These are phyloP conservation scores for Morpho achilles DNA, from an alignment of 2,888 invertebrate genomes.

Conservation along the genomic window DNA sequence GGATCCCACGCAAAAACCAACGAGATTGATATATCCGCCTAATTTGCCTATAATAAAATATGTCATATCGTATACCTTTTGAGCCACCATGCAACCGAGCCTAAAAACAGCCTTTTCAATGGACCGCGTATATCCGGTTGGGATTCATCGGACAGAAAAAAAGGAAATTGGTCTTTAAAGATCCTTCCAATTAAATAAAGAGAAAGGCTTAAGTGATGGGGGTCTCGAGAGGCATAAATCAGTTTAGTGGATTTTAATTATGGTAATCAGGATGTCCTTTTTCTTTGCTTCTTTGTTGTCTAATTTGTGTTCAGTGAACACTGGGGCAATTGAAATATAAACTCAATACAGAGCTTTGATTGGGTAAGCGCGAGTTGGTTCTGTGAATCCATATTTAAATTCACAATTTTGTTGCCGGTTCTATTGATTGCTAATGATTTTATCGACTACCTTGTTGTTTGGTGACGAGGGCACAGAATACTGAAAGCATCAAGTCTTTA, in stretches of 20 bases:
- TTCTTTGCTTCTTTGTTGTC: slow-evolving; percentile 41
- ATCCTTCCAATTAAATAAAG: slow-evolving; percentile 62
- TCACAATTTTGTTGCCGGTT: no score
- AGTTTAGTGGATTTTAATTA: slow-evolving; percentile 52
- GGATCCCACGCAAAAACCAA: slow-evolving; percentile 40
- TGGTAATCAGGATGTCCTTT: slow-evolving; percentile 50
- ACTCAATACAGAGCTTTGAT: slow-evolving; percentile 21
- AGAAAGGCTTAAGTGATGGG: slow-evolving; percentile 66
- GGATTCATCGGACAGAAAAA: slow-evolving; percentile 55
- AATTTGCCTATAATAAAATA: slow-evolving; percentile 75
- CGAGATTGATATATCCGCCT: slow-evolving; percentile 76
- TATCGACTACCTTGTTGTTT: no score
- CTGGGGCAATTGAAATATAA: slow-evolving; percentile 35
- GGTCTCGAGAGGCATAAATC: slow-evolving; percentile 54
- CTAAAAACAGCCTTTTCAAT: slow-evolving; percentile 62
- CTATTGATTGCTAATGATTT: no score
- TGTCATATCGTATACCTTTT: slow-evolving; percentile 72
- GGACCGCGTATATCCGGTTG: slow-evolving; percentile 66
- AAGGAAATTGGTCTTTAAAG: slow-evolving; percentile 55
- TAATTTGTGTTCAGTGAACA: slow-evolving; percentile 38
- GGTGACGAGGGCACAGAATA: no score
- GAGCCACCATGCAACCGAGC: slow-evolving; percentile 53
- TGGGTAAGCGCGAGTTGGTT: slow-evolving; percentile 14
- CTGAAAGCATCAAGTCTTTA: no score
- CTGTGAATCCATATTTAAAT: no score